Percentiles rank a stretch among this genome's conserved stretches.
phyloP scores from a whole-genome alignment of 2,888 invertebrate species.

The Protodeltote pygarga region DNA sequence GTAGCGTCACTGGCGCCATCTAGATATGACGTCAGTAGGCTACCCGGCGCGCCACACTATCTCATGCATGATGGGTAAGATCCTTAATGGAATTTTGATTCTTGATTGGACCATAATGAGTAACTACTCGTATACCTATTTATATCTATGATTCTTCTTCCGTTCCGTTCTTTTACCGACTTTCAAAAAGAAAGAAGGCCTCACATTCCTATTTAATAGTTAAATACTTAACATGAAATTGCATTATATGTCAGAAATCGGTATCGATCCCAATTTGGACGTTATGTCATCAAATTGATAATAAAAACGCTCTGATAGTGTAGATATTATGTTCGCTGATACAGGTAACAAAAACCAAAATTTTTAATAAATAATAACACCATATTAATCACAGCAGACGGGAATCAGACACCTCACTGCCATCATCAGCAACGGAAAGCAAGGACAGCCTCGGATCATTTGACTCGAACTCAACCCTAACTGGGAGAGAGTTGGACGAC shows the following conservation, averaged over 20 bases:
- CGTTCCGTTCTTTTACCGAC: too few relatives aligned
- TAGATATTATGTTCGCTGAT: too few relatives aligned
- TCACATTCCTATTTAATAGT: too few relatives aligned
- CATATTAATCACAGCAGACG: constrained; percentile 73
- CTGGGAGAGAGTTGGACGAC: constrained; percentile 90
- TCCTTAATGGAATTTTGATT: not conserved
- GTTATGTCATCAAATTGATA: too few relatives aligned
- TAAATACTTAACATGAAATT: not conserved
- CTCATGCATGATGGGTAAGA: constrained; percentile 79
- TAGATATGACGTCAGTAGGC: constrained; percentile 69
- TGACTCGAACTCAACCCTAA: constrained; percentile 89
- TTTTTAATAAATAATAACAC: not conserved
- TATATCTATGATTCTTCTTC: too few relatives aligned
- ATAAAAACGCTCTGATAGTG: too few relatives aligned
- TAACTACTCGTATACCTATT: too few relatives aligned
- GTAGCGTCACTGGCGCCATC: constrained; percentile 77
- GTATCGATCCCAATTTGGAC: too few relatives aligned
- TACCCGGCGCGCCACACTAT: constrained; percentile 71
- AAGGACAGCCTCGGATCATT: constrained; percentile 90
- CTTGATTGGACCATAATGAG: not conserved
- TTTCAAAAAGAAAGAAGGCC: too few relatives aligned
- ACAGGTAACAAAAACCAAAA: too few relatives aligned
- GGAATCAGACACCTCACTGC: constrained; percentile 88
- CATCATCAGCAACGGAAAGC: constrained; percentile 89
- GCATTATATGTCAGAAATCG: not conserved